A percentile compares a stretch with the other conserved stretches of the same genome.
Conservation (phyloP, 1,140 invertebrate genomes). For the Wasmannia auropunctata region DNA sequence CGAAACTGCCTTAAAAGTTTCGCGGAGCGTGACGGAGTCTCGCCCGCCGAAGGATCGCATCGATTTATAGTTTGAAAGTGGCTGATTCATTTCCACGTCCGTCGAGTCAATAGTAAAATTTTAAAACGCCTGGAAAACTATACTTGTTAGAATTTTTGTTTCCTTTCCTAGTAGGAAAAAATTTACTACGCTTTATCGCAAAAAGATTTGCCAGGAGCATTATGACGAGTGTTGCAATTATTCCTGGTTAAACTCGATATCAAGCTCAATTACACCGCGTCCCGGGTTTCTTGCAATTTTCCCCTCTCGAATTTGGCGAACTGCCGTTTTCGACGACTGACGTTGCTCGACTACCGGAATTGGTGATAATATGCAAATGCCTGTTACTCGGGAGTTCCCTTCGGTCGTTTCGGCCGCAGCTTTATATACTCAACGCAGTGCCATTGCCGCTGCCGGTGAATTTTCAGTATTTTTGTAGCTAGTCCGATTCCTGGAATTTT, state of each 20-base stretch:
- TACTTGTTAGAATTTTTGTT: background rate
- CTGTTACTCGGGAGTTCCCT: conserved; percentile 16
- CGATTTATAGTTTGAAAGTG: conserved; percentile 14
- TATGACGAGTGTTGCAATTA: background rate
- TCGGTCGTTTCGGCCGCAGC: conserved; percentile 9
- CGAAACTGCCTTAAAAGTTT: conserved; percentile 44
- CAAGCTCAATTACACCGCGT: conserved; percentile 1
- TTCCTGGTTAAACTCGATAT: background rate
- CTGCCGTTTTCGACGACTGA: background rate
- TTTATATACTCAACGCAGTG: conserved; percentile 36
- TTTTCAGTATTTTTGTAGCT: conserved; percentile 25
- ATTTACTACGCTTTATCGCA: background rate
- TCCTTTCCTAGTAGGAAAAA: too few relatives aligned
- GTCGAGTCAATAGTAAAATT: background rate
- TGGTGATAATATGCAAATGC: conserved; percentile 32
- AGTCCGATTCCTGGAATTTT: conserved; percentile 44
- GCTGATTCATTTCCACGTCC: conserved; percentile 32
- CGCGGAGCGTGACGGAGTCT: background rate
- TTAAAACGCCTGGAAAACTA: background rate
- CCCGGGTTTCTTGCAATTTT: background rate
- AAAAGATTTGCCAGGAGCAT: background rate
- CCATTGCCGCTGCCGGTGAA: background rate
- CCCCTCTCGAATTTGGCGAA: background rate
- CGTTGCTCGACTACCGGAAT: background rate
- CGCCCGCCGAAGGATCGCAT: background rate